These are phyloP conservation scores for Syrmaticus mikado DNA, from an alignment of 2,113 vertebrate species.

Conservation along the genomic window DNA sequence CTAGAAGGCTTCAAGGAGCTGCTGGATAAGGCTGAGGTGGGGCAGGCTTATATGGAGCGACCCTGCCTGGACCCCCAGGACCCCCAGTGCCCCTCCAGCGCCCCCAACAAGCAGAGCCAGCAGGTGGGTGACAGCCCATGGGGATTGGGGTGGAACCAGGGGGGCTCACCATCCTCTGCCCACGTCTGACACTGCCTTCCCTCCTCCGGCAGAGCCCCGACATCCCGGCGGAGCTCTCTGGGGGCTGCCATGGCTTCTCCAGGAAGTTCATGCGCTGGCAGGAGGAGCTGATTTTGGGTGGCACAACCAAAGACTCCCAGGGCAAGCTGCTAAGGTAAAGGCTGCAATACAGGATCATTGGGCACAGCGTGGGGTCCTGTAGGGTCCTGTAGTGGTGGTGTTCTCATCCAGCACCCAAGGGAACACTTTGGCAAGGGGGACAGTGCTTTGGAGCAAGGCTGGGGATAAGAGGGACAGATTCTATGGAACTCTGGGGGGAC, in stretches of 20 bases:
- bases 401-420: not conserved
- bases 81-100: slow-evolving; percentile 89
- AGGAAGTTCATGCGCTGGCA: slow-evolving; percentile 99
- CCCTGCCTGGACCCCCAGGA: slow-evolving; percentile 92
- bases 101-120: slow-evolving; percentile 88
- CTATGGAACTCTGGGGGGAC: not conserved
- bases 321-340: slow-evolving; percentile 89
- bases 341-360: accelerated
- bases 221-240: slow-evolving; percentile 85
- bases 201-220: slow-evolving; percentile 81
- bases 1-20: slow-evolving; percentile 96
- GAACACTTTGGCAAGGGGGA: not conserved
- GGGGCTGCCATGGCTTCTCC: slow-evolving; percentile 97
- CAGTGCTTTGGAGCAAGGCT: not conserved
- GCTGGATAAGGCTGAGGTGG: slow-evolving; percentile 97
- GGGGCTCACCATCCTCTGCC: not conserved
- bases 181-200: not conserved
- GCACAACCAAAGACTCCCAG: slow-evolving; percentile 85
- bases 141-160: accelerated
- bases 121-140: slow-evolving; percentile 60
- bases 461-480: not conserved
- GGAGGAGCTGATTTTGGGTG: slow-evolving; percentile 95
- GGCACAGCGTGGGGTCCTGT: not conserved
- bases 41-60: slow-evolving; percentile 95
- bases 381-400: not conserved